Evolutionary conservation across 2,888 invertebrate species (phyloP).

Genomic region (Agonum fuliginosum): DNA sequence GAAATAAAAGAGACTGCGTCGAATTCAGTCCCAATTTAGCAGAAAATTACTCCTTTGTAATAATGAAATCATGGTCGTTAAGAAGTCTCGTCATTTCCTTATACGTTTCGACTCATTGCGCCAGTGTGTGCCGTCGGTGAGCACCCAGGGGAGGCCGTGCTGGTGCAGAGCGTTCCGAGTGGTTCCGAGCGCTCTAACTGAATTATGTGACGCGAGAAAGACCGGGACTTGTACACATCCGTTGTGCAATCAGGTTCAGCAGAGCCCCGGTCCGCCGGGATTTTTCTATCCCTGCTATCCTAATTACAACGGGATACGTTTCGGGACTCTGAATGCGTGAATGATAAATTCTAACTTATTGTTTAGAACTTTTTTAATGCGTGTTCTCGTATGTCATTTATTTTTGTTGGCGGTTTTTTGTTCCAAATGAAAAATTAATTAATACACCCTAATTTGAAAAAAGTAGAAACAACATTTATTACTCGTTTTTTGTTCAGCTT

Average conservation of each 20-base stretch:
- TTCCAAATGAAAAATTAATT: neutral
- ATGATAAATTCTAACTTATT: neutral
- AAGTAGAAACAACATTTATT: neutral
- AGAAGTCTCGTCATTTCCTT: neutral
- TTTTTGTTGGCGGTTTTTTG: neutral
- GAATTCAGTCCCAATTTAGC: neutral
- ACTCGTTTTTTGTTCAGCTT: neutral
- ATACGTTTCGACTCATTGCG: neutral
- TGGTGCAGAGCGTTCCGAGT: neutral
- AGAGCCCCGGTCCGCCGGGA: slow-evolving; percentile 7
- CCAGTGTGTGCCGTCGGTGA: neutral
- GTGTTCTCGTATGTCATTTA: slow-evolving; percentile 22
- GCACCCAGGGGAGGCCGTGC: neutral
- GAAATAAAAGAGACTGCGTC: neutral
- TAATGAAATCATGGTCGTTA: neutral
- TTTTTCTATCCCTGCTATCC: slow-evolving; percentile 12
- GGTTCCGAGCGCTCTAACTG: slow-evolving; percentile 41
- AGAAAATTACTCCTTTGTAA: neutral
- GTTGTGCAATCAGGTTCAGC: slow-evolving; percentile 45
- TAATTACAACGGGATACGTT: slow-evolving; percentile 22
- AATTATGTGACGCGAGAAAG: slow-evolving; percentile 57
- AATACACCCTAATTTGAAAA: neutral
- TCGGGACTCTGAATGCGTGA: no score
- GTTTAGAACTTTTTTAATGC: slow-evolving; percentile 28
- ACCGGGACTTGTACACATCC: slow-evolving; percentile 56